Percentiles rank a stretch among this genome's conserved stretches.
These are phyloP conservation scores for Dendrolimus houi DNA, from an alignment of 2,888 invertebrate species.

Conservation along the genomic window DNA sequence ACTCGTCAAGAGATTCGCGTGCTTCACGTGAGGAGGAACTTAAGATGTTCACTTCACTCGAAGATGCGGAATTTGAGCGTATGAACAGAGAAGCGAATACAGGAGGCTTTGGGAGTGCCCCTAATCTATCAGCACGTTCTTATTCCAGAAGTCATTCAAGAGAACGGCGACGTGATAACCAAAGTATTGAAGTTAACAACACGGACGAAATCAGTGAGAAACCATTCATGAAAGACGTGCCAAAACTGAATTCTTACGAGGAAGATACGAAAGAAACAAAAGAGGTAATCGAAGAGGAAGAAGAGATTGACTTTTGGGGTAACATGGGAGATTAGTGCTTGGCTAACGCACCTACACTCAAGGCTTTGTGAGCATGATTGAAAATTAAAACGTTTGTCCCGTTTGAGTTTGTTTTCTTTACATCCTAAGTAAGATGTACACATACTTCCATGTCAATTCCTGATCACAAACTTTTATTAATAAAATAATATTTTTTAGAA, in stretches of 20 bases:
- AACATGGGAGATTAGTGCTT: constrained; percentile 58
- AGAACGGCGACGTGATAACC: constrained; percentile 46
- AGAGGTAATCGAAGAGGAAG: constrained; percentile 63
- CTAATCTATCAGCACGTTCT: constrained; percentile 70
- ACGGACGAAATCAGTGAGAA: constrained; percentile 27
- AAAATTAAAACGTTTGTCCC: constrained; percentile 56
- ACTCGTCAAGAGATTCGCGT: constrained; percentile 77
- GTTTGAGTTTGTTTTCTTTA: constrained; percentile 52
- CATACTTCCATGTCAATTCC: no score
- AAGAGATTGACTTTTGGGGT: constrained; percentile 61
- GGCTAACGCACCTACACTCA: constrained; percentile 46
- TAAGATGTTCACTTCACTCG: constrained; percentile 79
- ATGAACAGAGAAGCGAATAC: constrained; percentile 37
- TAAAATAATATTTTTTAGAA: no score
- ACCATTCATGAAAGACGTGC: constrained; percentile 38
- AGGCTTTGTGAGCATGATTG: constrained; percentile 68
- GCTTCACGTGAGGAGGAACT: constrained; percentile 80
- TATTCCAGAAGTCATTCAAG: constrained; percentile 73
- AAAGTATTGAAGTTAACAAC: constrained; percentile 46
- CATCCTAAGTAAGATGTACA: constrained; percentile 27
- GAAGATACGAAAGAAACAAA: constrained; percentile 50
- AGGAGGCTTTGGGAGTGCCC: constrained; percentile 54
- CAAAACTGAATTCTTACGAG: constrained; percentile 59
- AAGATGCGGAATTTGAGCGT: constrained; percentile 76
- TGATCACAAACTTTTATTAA: no score